Conservation (phyloP, 2,113 vertebrate genomes). For the Proterorhinus semilunaris region DNA sequence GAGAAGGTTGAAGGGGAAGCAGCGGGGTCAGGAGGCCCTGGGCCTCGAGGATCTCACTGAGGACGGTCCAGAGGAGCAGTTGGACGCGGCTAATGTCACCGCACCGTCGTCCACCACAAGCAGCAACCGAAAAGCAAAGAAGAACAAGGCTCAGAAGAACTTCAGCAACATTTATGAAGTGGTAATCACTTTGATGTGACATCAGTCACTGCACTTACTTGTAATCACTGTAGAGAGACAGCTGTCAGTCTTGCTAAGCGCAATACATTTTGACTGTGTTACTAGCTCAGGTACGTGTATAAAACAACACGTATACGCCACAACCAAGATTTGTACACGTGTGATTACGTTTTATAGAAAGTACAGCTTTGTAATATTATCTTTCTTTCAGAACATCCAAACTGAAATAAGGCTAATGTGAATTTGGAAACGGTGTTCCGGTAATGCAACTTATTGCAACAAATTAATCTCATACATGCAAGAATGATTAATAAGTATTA, state of each 20-base stretch:
- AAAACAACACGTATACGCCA: background rate
- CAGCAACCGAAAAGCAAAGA: constrained; percentile 66
- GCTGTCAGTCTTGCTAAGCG: background rate
- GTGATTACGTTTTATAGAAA: background rate
- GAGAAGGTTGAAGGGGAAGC: constrained; percentile 85
- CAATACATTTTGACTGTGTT: background rate
- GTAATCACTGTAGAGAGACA: background rate
- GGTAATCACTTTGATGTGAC: constrained; percentile 52
- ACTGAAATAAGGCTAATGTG: too few relatives aligned
- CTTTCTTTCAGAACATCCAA: background rate
- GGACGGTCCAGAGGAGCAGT: constrained; percentile 56
- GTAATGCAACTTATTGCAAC: too few relatives aligned
- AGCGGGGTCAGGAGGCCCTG: constrained; percentile 86
- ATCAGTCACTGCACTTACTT: too few relatives aligned
- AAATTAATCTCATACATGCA: too few relatives aligned
- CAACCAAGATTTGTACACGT: background rate
- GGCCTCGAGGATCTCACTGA: constrained; percentile 64
- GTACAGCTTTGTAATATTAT: background rate
- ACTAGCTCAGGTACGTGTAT: background rate
- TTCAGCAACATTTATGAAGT: constrained; percentile 85
- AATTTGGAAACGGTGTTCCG: too few relatives aligned
- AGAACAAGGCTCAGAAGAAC: constrained; percentile 73
- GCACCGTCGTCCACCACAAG: constrained; percentile 12
- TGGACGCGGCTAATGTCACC: constrained; percentile 37
- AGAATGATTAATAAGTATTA: too few relatives aligned